Percentiles rank a stretch among this genome's conserved stretches.
These are phyloP conservation scores for Sesia apiformis DNA, from an alignment of 2,888 invertebrate genomes.

Conservation along the genomic window DNA sequence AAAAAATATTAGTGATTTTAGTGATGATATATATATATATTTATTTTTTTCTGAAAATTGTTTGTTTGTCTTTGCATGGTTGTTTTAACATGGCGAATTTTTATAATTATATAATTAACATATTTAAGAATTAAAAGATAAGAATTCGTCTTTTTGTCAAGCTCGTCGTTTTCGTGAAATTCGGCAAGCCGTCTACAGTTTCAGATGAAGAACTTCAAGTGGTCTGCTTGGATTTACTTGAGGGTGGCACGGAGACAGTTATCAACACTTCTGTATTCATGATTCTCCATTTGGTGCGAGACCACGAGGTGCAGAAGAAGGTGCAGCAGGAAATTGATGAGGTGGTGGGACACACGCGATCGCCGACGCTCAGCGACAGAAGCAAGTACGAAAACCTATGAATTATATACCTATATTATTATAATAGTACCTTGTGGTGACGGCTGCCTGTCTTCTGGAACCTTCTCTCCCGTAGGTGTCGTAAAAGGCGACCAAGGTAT, in stretches of 20 bases:
- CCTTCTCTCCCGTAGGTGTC: too few species aligned
- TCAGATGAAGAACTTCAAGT: constrained; percentile 55
- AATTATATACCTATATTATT: too few species aligned
- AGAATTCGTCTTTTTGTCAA: too few species aligned
- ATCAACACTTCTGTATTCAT: constrained; percentile 77
- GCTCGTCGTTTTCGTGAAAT: background rate
- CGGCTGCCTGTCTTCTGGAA: too few species aligned
- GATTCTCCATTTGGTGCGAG: constrained; percentile 72
- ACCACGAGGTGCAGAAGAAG: constrained; percentile 71
- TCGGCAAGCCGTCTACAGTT: constrained; percentile 19
- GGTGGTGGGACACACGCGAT: constrained; percentile 69
- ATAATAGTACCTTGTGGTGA: too few species aligned
- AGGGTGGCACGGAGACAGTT: constrained; percentile 82
- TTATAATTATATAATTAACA: too few species aligned
- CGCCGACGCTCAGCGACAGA: constrained; percentile 73
- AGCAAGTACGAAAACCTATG: constrained; percentile 37
- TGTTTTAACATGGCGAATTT: too few species aligned
- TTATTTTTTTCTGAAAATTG: too few species aligned
- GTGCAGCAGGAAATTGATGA: constrained; percentile 76
- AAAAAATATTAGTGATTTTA: too few species aligned
- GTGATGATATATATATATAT: too few species aligned
- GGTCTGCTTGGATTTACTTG: constrained; percentile 78
- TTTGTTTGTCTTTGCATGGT: too few species aligned
- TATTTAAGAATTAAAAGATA: background rate
- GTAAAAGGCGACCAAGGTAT: too few species aligned